Base-by-base conservation (phyloP, 2,113 vertebrate species). In the Poicephalus meyeri region DNA sequence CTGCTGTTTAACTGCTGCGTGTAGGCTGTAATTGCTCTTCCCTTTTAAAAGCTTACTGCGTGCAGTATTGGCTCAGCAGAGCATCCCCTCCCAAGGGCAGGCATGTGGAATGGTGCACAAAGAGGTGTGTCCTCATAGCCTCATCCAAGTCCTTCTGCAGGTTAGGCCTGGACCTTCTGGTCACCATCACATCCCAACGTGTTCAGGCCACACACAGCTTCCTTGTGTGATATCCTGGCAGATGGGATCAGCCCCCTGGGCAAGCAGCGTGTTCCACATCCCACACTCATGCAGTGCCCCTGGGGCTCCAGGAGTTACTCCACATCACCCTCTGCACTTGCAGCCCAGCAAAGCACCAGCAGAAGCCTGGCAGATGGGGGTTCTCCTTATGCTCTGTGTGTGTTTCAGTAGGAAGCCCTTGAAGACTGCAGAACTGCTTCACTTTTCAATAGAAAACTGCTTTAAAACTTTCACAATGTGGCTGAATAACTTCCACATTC, bases 401-500 rank as follows among this genome's bases (percentile, higher is more conserved):
- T 1, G 0, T 47, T 83, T 56, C 41, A 13, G 46, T 15, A 42
- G n/a, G 44, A 35, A 2, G 4, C 41, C 52, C 42, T 14, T 61
- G 68, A 35, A 44, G 42, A 16, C 35, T 58, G 17, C 24, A 80
- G 77, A 69, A 52, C 5, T 78, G n/a, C 71, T 86, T 37, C 10
- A 25, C 2, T 31, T 92, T 74, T 24, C 6, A 24, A 35, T 33
- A 35, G 56, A 24, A 58, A 58, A 58, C 56, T n/a, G 56, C 56
- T 35, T 58, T 10, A 35, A 35, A 35, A 21, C 33, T 24, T 58
- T 35, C 56, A 35, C 56, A 58, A 35, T 2, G 7, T 7, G 37
- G 2, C 2, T 49, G 63, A 78, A 16, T 15, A 31, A 26, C 1
- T 0, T 0, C 33, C 47, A 23, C 2, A 0, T 2, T 47, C 7